Evolutionary conservation across 2,888 invertebrate genomes (phyloP), one percentile per base, ranked within the genome.

Genomic region (Hirtodrosophila histrioides): DNA sequence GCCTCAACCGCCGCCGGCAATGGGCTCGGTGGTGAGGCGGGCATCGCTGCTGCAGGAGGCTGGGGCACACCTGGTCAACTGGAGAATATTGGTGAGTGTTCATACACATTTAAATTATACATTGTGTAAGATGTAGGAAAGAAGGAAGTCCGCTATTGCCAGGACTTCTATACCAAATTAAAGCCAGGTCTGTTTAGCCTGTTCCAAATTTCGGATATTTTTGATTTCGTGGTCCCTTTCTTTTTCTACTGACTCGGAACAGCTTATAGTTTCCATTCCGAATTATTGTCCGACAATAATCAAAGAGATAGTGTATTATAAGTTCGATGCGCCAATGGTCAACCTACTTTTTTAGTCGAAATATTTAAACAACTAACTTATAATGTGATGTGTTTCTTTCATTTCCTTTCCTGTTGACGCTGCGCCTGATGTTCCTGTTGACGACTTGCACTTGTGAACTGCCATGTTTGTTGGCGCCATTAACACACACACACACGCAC

Each of bases 51-150:
- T 4, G 80, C 88, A 0, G 90, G 90, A 10, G 90, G 90, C 11
- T 90, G 90, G 90, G 90, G 90, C 6, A 90, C 89, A 7, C 90
- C 90, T 3, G 90, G 90, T 7, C 91, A 91, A 46, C 70, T 90
- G 54, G 91, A 91, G 65, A 91, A 91, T 79, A 91, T 91, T 39
- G 91, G 91, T 91, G 55, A 77, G 87, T 46, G n/a, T 11, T 35
- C 33, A 43, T 33, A 10, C 11, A n/a, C 3, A 4, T 12, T 6
- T 23, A 3, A 31, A 8, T 4, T 11, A n/a, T n/a, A n/a, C n/a
- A n/a, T n/a, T n/a, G n/a, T n/a, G 8, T 17, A 17, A 17, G 2
- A 17, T 17, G 17, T 17, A 17, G 3, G 6, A 27, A 27, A 27
- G 4, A 3, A 27, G 27, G 0, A 0, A 27, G 27, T 5, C 4